Percentiles rank a stretch among this genome's conserved stretches.
Conservation (phyloP, 2,113 vertebrate genomes). For the Tichodroma muraria region DNA sequence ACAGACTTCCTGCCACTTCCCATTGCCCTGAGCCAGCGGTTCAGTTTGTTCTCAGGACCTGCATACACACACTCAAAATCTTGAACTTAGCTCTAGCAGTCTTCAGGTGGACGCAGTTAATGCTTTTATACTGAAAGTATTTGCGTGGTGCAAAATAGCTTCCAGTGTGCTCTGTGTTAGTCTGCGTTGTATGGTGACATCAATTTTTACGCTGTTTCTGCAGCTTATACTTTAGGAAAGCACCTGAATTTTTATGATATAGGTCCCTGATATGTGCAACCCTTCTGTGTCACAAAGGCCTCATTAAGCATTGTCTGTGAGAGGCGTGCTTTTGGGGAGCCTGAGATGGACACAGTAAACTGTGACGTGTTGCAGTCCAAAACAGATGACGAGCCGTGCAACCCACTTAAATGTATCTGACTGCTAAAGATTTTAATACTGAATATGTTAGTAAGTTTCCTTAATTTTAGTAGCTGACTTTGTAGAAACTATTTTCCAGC, state of each 20-base stretch:
- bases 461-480: neutral
- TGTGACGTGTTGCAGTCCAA: neutral
- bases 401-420: neutral
- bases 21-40: rapidly evolving
- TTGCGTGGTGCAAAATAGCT: neutral
- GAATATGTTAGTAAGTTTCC: neutral
- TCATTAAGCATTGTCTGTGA: neutral
- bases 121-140: neutral
- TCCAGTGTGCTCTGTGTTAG: neutral
- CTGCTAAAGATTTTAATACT: neutral
- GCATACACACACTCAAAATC: neutral
- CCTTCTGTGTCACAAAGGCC: neutral
- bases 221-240: neutral
- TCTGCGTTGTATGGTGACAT: neutral
- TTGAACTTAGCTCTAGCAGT: neutral
- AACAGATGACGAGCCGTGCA: neutral
- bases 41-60: neutral
- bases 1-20: neutral
- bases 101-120: neutral
- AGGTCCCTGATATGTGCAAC: neutral
- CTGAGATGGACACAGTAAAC: neutral
- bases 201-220: neutral
- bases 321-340: neutral
- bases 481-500: neutral
- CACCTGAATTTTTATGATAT: neutral